Percentiles rank a stretch among this genome's conserved stretches.
phyloP scores from a whole-genome alignment of 2,113 vertebrate species.

The Zosterops pallidus region DNA sequence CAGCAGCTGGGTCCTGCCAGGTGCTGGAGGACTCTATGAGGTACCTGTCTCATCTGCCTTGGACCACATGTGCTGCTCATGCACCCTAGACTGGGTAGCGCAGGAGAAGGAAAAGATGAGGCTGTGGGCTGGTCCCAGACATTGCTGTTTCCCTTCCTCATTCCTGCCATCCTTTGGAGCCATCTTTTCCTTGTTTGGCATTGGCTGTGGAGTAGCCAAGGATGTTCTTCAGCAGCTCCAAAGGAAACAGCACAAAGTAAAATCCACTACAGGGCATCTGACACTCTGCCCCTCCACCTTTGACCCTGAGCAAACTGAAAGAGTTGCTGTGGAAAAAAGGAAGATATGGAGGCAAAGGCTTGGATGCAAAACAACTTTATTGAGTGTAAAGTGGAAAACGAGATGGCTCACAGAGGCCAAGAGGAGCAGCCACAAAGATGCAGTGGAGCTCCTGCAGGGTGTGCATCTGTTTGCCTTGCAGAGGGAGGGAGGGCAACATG shows the following conservation, averaged over 20 bases:
- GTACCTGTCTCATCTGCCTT: neutral
- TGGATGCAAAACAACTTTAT: neutral
- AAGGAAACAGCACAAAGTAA: neutral
- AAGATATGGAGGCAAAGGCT: neutral
- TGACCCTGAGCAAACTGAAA: neutral
- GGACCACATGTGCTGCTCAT: no score
- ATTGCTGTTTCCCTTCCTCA: neutral
- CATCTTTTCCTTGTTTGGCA: neutral
- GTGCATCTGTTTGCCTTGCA: neutral
- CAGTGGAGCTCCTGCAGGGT: neutral
- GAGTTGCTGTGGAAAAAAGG: neutral
- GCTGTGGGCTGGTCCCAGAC: neutral
- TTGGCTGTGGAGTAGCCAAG: neutral
- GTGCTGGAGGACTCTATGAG: neutral
- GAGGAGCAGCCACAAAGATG: no score
- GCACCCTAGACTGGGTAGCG: neutral
- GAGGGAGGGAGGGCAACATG: accelerated
- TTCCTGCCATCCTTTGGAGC: neutral
- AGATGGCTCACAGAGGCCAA: neutral
- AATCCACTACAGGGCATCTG: neutral
- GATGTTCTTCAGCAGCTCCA: neutral
- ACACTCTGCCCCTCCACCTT: accelerated
- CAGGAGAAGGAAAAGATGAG: neutral
- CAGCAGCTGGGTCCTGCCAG: neutral
- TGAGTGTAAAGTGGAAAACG: neutral